phyloP scores from a whole-genome alignment of 2,888 invertebrate species.

The Lithophane socia region DNA sequence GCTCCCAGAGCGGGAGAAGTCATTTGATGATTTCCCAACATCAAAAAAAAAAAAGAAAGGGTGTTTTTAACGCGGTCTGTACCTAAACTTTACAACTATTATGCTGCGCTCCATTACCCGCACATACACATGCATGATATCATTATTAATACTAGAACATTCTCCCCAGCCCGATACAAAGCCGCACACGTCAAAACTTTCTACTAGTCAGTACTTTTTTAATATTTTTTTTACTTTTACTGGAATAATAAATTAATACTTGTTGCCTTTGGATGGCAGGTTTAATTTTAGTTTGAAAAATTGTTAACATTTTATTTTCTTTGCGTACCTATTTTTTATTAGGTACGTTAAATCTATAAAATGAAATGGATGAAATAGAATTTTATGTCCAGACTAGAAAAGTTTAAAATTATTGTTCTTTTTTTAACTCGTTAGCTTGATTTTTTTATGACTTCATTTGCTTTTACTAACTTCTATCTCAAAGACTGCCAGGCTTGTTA shows the following conservation, averaged over 20 bases:
- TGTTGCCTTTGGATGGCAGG: conserved; percentile 6
- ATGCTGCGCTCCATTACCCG: too few relatives aligned
- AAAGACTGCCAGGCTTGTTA: not conserved
- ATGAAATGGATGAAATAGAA: not conserved
- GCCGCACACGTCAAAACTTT: conserved; percentile 34
- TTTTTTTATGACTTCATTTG: too few relatives aligned
- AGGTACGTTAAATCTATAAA: not conserved
- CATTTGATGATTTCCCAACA: too few relatives aligned
- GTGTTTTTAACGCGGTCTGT: too few relatives aligned
- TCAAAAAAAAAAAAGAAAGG: too few relatives aligned
- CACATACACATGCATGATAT: conserved; percentile 13
- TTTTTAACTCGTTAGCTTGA: not conserved
- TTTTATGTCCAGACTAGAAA: not conserved
- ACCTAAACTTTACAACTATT: too few relatives aligned
- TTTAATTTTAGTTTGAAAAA: conserved; percentile 20
- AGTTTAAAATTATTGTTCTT: not conserved
- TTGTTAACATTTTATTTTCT: conserved; percentile 4
- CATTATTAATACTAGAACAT: conserved; percentile 18
- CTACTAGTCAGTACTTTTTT: conserved; percentile 24
- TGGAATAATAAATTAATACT: conserved; percentile 26
- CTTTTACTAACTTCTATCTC: not conserved
- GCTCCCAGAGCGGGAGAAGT: too few relatives aligned
- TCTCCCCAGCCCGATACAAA: conserved; percentile 16
- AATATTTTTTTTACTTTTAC: conserved; percentile 30
- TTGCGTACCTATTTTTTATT: not conserved